Evolutionary conservation across 2,888 invertebrate genomes (phyloP).

Genomic region (Pseudeuparius sepicola): DNA sequence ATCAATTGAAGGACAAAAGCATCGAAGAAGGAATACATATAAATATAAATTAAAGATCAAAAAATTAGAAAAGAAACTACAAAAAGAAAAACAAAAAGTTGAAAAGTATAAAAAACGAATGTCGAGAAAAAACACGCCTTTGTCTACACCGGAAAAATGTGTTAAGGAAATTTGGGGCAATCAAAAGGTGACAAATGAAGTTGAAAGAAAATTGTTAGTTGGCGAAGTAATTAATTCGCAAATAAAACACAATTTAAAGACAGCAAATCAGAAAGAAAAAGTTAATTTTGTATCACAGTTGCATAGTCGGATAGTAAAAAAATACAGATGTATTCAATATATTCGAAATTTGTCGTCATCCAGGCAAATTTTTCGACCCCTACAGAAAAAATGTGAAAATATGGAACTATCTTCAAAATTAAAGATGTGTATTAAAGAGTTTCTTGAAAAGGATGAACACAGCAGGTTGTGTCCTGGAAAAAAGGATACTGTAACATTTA

Average conservation of each 20-base stretch:
- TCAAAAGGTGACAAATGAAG: neutral
- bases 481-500: slow-evolving; percentile 5
- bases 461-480: slow-evolving; percentile 3
- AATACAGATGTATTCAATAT: slow-evolving; percentile 3
- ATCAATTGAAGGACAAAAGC: no score
- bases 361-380: no score
- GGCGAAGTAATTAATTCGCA: neutral
- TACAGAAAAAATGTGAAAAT: no score
- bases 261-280: neutral
- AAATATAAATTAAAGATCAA: no score
- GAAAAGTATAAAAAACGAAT: slow-evolving; percentile 1
- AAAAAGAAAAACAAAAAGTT: slow-evolving; percentile 2
- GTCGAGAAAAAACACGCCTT: slow-evolving; percentile 1
- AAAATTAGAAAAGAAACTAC: no score
- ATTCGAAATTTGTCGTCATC: no score
- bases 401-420: no score
- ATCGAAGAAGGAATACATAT: no score
- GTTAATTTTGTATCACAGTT: neutral
- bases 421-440: no score
- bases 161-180: slow-evolving; percentile 1
- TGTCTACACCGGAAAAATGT: slow-evolving; percentile 4
- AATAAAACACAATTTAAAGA: slow-evolving; percentile 2
- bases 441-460: slow-evolving; percentile 1
- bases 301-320: neutral
- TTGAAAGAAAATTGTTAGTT: slow-evolving; percentile 1